A percentile compares a stretch with the other conserved stretches of the same genome.
Conservation (phyloP, 2,113 vertebrate genomes). For the Phalacrocorax aristotelis region DNA sequence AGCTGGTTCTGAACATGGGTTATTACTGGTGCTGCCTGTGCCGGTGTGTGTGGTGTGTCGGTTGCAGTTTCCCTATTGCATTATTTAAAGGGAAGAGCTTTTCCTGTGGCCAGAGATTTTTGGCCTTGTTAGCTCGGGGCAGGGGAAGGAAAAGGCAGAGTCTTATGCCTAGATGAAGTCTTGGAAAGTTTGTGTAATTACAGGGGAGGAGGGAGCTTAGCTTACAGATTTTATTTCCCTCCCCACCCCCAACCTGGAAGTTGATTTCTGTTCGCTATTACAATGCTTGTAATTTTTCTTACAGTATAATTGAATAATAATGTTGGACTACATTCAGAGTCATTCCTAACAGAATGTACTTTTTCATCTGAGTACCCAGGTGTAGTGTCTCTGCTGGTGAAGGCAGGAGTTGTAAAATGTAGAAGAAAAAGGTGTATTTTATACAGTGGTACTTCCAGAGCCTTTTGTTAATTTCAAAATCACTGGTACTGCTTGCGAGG, state of each 20-base stretch:
- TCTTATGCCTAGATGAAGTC: not conserved
- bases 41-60: accelerated
- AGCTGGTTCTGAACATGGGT: not conserved
- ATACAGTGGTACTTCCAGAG: not conserved
- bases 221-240: not conserved
- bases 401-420: not conserved
- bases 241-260: not conserved
- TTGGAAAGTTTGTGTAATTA: slow-evolving; percentile 10
- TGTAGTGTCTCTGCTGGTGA: not conserved
- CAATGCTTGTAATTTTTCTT: not conserved
- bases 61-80: not conserved
- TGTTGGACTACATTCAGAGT: not conserved
- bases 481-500: not conserved
- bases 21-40: not conserved
- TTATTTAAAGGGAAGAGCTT: not conserved
- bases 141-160: not conserved
- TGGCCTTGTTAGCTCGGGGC: not conserved
- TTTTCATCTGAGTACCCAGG: not conserved
- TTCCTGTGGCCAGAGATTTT: not conserved
- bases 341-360: not conserved
- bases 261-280: slow-evolving; percentile 20
- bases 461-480: not conserved
- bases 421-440: not conserved
- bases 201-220: not conserved
- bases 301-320: slow-evolving; percentile 19